phyloP scores from a whole-genome alignment of 2,888 invertebrate genomes.

The Tholera decimalis region DNA sequence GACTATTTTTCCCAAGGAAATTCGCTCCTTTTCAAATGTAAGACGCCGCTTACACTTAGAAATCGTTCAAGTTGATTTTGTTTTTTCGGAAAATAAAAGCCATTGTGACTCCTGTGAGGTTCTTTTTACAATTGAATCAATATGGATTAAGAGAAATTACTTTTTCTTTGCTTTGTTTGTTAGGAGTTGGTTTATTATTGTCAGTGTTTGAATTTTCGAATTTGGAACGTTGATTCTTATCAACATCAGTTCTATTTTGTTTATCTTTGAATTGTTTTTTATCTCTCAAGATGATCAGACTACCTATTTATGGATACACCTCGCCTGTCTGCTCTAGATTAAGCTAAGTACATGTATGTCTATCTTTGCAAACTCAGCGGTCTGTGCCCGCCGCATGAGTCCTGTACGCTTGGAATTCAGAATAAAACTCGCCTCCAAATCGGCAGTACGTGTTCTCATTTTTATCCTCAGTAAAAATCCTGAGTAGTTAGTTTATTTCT shows the following conservation, averaged over 20 bases:
- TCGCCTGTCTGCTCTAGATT: too few species aligned
- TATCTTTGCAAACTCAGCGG: too few species aligned
- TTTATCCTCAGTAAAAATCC: too few species aligned
- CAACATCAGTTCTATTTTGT: constrained; percentile 2
- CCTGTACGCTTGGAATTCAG: too few species aligned
- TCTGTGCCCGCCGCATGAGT: too few species aligned
- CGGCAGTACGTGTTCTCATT: too few species aligned
- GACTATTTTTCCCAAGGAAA: constrained; percentile 54
- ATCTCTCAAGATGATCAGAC: not conserved
- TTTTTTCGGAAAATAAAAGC: constrained; percentile 42
- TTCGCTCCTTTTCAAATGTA: constrained; percentile 48
- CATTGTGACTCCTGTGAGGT: constrained; percentile 27
- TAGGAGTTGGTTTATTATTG: constrained; percentile 21
- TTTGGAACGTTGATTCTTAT: not conserved
- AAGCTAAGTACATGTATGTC: too few species aligned
- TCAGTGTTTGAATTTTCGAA: constrained; percentile 8
- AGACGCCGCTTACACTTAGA: constrained; percentile 57
- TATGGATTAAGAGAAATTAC: constrained; percentile 44
- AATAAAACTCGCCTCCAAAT: too few species aligned
- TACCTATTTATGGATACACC: too few species aligned
- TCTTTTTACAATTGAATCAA: constrained; percentile 50
- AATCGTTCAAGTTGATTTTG: constrained; percentile 58
- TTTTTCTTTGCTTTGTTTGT: constrained; percentile 44
- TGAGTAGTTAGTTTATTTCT: too few species aligned
- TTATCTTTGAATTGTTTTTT: constrained; percentile 8